A percentile compares a stretch with the other conserved stretches of the same genome.
Evolutionary conservation across 2,113 vertebrate genomes (phyloP).

Genomic region (Mormyrus iriodes): DNA sequence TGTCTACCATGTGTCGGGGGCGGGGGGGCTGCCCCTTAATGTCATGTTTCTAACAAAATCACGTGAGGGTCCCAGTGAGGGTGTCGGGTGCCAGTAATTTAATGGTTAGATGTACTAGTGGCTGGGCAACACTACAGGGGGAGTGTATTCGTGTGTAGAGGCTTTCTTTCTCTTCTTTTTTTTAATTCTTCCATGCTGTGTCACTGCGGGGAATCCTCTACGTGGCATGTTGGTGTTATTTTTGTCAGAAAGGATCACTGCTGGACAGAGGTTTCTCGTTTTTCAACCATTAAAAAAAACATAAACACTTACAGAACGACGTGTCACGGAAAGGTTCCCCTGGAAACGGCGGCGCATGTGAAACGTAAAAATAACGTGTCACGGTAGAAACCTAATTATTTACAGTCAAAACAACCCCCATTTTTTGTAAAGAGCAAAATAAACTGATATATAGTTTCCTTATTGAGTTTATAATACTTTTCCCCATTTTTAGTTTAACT

Average conservation of each 20-base stretch:
- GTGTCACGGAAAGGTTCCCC: background rate
- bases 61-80: background rate
- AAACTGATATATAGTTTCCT: background rate
- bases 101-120: background rate
- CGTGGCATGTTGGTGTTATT: background rate
- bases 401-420: background rate
- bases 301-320: background rate
- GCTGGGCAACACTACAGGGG: background rate
- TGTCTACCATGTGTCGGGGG: background rate
- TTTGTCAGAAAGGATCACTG: conserved; percentile 3
- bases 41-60: background rate
- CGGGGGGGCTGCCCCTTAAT: background rate
- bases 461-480: background rate
- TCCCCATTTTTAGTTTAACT: background rate
- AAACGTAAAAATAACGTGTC: background rate
- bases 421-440: background rate
- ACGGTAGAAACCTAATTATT: background rate
- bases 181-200: no score
- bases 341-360: background rate
- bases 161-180: background rate
- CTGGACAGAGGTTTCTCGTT: background rate
- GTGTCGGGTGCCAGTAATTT: no score
- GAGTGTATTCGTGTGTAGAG: background rate
- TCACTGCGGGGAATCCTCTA: conserved; percentile 1
- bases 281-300: background rate